Conservation (phyloP, 2,113 vertebrate genomes). For the Muntiacus reevesi region DNA sequence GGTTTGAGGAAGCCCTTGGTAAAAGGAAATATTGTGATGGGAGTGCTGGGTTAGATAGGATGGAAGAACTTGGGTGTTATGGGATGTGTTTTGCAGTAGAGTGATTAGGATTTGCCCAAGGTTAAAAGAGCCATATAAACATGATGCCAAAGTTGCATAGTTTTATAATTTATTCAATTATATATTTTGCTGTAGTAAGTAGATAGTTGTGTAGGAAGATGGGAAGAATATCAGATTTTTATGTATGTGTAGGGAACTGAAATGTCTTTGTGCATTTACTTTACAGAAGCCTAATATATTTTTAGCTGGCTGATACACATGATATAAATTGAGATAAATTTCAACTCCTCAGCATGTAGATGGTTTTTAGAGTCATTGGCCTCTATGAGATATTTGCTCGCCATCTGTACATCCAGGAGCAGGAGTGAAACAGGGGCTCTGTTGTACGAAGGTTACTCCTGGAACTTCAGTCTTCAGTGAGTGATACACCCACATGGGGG, state of each 20-base stretch:
- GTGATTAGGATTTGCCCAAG: neutral
- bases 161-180: neutral
- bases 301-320: neutral
- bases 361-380: neutral
- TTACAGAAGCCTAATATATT: neutral
- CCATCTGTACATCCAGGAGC: neutral
- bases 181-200: neutral
- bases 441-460: too few relatives aligned
- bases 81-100: neutral
- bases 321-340: neutral
- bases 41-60: accelerated
- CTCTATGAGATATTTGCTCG: neutral
- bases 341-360: neutral
- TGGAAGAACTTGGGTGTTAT: accelerated
- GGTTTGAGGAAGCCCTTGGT: neutral
- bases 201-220: neutral
- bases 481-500: neutral
- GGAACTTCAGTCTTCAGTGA: neutral
- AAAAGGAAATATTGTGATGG: neutral
- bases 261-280: neutral
- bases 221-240: neutral
- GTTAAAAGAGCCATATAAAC: neutral
- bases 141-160: neutral
- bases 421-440: neutral
- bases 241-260: neutral